Evolutionary conservation across 1,140 invertebrate genomes (phyloP).

Genomic region (Aphelenchoides avenae): DNA sequence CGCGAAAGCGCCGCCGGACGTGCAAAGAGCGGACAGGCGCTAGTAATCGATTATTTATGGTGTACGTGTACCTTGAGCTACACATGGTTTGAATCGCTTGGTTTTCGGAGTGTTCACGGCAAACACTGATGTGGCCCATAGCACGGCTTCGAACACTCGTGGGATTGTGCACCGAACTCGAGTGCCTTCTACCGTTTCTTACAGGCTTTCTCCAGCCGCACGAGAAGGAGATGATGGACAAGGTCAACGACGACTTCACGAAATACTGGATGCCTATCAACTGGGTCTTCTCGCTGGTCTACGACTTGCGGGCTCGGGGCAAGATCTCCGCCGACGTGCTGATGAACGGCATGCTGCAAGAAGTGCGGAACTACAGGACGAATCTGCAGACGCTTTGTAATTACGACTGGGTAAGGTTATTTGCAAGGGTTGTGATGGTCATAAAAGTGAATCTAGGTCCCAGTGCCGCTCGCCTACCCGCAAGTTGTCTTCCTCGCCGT

Average conservation of each 20-base stretch:
- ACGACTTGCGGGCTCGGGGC: slow-evolving; percentile 8
- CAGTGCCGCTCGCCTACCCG: slow-evolving; percentile 21
- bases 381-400: slow-evolving; percentile 37
- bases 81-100: too few species aligned
- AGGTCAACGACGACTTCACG: slow-evolving; percentile 19
- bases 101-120: too few species aligned
- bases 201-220: slow-evolving; percentile 24
- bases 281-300: slow-evolving; percentile 14
- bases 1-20: too few species aligned
- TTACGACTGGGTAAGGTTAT: slow-evolving; percentile 37
- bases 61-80: too few species aligned
- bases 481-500: slow-evolving; percentile 48
- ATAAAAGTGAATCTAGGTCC: slow-evolving; percentile 14
- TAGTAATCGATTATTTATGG: too few species aligned
- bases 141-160: too few species aligned
- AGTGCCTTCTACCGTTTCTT: too few species aligned
- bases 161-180: too few species aligned
- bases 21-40: too few species aligned
- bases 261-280: slow-evolving; percentile 37
- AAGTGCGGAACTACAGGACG: slow-evolving; percentile 25
- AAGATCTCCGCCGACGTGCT: slow-evolving; percentile 26
- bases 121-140: too few species aligned
- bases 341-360: slow-evolving; percentile 19
- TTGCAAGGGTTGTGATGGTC: slow-evolving; percentile 4
- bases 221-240: slow-evolving; percentile 34